Evolutionary conservation across 2,797 vertebrate genomes (phyloP).

Genomic region (Clamator glandarius): DNA sequence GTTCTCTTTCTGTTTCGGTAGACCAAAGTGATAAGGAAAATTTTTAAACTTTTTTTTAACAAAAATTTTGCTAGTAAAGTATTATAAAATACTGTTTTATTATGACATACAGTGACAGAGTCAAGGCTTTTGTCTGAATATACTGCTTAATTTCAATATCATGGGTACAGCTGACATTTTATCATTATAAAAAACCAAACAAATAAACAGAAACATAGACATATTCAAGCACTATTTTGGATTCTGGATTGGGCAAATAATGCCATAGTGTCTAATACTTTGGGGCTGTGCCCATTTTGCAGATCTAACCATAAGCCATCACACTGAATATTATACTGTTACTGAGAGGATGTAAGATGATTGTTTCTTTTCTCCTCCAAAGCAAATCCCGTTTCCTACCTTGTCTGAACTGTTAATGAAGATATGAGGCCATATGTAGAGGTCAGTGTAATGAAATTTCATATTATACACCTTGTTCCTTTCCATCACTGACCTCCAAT

Average conservation of each 20-base stretch:
- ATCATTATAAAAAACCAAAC: no score
- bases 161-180: background rate
- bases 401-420: background rate
- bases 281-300: background rate
- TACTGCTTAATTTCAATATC: background rate
- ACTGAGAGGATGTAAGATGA: background rate
- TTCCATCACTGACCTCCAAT: background rate
- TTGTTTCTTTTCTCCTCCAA: background rate
- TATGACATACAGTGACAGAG: rapidly evolving
- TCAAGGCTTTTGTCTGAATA: background rate
- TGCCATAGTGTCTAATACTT: background rate
- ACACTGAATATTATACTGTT: background rate
- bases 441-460: background rate
- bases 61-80: background rate
- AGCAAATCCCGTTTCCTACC: background rate
- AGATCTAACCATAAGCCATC: background rate
- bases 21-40: background rate
- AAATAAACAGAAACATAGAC: background rate
- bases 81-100: background rate
- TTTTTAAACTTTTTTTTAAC: background rate
- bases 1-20: background rate
- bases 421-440: background rate
- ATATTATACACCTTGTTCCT: background rate
- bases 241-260: background rate
- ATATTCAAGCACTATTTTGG: background rate